A percentile compares a stretch with the other conserved stretches of the same genome.
Conservation (phyloP, 2,113 vertebrate genomes). For the Entomyzon cyanotis region DNA sequence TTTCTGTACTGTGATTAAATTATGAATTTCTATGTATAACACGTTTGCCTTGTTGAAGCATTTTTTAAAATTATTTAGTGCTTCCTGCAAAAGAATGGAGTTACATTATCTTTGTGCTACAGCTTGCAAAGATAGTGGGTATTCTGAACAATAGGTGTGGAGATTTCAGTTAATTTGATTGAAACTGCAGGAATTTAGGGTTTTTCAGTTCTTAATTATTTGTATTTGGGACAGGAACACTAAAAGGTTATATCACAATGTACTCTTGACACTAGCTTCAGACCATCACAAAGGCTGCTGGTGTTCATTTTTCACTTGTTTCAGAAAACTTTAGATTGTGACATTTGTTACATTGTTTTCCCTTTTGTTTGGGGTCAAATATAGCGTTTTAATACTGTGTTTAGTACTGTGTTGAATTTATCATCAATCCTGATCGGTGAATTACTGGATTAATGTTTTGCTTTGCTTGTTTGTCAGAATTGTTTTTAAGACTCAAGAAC, state of each 20-base stretch:
- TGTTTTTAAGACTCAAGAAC: background rate
- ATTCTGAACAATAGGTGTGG: background rate
- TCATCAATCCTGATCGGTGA: background rate
- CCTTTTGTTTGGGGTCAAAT: background rate
- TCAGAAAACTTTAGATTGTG: background rate
- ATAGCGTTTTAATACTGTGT: background rate
- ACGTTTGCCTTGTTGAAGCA: background rate
- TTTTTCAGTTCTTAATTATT: background rate
- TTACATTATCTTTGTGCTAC: background rate
- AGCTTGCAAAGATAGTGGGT: background rate
- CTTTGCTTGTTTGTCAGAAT: background rate
- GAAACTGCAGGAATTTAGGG: background rate
- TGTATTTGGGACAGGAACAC: background rate
- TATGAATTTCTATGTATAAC: background rate
- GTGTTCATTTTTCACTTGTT: background rate
- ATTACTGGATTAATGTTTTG: background rate
- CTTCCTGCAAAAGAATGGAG: background rate
- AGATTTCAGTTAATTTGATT: background rate
- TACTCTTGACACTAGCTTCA: rapidly evolving
- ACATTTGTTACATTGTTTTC: background rate
- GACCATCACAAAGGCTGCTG: rapidly evolving
- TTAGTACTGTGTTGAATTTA: background rate
- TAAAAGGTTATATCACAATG: rapidly evolving
- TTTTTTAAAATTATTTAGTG: background rate
- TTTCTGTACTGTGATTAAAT: background rate